phyloP scores from a whole-genome alignment of 92 coral and sea anemone genomes.

The Porites divaricata region DNA sequence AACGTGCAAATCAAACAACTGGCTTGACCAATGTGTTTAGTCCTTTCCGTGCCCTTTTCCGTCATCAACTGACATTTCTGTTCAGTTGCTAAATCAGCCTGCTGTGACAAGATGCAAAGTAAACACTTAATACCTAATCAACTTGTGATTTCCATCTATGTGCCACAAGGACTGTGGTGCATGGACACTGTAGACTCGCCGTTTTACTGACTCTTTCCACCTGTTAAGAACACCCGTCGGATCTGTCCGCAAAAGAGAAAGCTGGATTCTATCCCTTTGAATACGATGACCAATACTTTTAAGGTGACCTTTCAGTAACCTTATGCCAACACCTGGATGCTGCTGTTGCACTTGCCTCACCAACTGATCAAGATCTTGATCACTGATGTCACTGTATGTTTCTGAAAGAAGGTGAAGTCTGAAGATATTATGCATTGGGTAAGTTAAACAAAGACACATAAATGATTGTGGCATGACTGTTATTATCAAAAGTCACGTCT shows the following conservation, averaged over 20 bases:
- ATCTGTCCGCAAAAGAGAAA: constrained; percentile 33
- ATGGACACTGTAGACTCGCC: constrained; percentile 29
- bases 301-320: constrained; percentile 39
- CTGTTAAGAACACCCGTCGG: constrained; percentile 20
- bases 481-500: no score
- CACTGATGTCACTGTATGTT: constrained; percentile 51
- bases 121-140: constrained; percentile 31
- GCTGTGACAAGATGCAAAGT: not conserved
- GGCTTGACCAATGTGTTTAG: no score
- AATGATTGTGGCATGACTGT: not conserved
- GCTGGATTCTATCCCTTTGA: constrained; percentile 44
- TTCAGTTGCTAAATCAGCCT: not conserved
- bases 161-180: constrained; percentile 52
- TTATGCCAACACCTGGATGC: constrained; percentile 44
- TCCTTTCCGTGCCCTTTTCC: no score
- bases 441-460: not conserved
- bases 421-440: not conserved
- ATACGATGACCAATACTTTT: constrained; percentile 21
- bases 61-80: no score
- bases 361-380: constrained; percentile 28
- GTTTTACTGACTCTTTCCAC: constrained; percentile 33
- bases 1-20: no score
- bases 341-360: constrained; percentile 38
- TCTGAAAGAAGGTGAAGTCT: not conserved
- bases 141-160: not conserved